Evolutionary conservation across 1,140 invertebrate species (phyloP).

Genomic region (Brachystomella parvula): DNA sequence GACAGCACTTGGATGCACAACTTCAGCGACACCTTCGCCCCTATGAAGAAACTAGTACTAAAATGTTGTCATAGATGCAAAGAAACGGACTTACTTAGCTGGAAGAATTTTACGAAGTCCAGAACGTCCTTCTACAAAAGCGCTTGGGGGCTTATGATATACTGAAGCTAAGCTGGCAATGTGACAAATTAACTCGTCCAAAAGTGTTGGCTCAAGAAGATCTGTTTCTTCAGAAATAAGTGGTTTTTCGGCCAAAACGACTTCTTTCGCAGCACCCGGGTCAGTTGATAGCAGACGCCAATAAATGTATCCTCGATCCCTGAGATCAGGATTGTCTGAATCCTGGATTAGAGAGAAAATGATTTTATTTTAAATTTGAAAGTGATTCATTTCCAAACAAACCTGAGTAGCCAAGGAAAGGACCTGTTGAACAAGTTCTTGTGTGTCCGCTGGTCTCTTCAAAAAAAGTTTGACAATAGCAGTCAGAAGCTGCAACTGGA

Average conservation of each 20-base stretch:
- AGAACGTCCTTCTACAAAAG: constrained; percentile 84
- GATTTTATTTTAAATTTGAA: constrained; percentile 3
- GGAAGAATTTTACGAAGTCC: constrained; percentile 49
- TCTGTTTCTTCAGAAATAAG: constrained; percentile 99
- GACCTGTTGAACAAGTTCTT: constrained; percentile 86
- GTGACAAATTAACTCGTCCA: constrained; percentile 98
- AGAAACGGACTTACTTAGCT: constrained; percentile 33
- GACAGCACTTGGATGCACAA: constrained; percentile 54
- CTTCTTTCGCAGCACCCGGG: constrained; percentile 96
- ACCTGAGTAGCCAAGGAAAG: constrained; percentile 44
- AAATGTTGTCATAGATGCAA: background rate
- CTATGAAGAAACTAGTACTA: constrained; percentile 8
- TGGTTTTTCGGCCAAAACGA: constrained; percentile 98
- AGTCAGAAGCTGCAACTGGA: constrained; percentile 91
- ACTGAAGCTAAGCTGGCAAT: constrained; percentile 97
- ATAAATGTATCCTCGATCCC: constrained; percentile 99
- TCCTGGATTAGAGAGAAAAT: constrained; percentile 58
- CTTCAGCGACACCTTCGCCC: constrained; percentile 37
- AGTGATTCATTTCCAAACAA: background rate
- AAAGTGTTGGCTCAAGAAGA: constrained; percentile 89
- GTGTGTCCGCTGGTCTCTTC: constrained; percentile 94
- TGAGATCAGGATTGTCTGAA: constrained; percentile 97
- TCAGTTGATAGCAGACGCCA: constrained; percentile 98
- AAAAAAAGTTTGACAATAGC: constrained; percentile 98
- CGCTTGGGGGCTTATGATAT: constrained; percentile 97